Base-by-base conservation (phyloP, 2,797 vertebrate species). In the Megaceryle alcyon region DNA sequence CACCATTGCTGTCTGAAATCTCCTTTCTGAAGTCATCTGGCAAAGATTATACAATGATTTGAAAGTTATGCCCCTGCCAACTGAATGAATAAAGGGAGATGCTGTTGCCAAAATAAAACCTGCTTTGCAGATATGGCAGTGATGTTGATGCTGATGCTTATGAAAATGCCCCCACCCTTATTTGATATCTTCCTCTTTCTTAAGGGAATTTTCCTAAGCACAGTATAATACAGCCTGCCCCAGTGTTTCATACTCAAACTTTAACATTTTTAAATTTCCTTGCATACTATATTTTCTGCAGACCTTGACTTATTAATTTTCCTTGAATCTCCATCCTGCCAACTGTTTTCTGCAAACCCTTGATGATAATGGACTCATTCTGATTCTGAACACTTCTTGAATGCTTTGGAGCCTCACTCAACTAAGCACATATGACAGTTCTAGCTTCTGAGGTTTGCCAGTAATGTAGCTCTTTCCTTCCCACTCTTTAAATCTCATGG, bases 301-400 rank as follows among this genome's bases (percentile, higher is more conserved):
- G 37, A 21, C 31, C 37, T 85, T 68, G 57, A 56, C 25, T 46
- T 46, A 21, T 10, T 46, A 46, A 46, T 20, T 10, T 64, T 59
- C 46, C n/a, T 26, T 37, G 7, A 53, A 75, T 23, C 63, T 87
- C 8, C 5, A 76, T 28, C 41, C n/a, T 72, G 71, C 51, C 49
- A 33, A 35, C 64, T 82, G 25, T 53, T 91, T 93, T 82, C 79
- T 85, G 22, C 37, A 88, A 68, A 57, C 85, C 82, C 33, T 86
- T 82, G 57, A 39, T 68, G 28, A 49, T 61, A 87, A 82, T 12
- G 5, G 43, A 46, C 63, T 71, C 29, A 14, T 86, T 68, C 33
- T 93, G 41, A 10, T 90, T 88, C 43, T 70, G 15, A 86, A 49
- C 12, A 59, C 20, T 80, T 77, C 56, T 31, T 72, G 59, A 88